Percentiles rank a stretch among this genome's conserved stretches.
These are phyloP conservation scores for Gallinago jamesoni DNA, from an alignment of 2,113 vertebrate species.

Conservation along the genomic window DNA sequence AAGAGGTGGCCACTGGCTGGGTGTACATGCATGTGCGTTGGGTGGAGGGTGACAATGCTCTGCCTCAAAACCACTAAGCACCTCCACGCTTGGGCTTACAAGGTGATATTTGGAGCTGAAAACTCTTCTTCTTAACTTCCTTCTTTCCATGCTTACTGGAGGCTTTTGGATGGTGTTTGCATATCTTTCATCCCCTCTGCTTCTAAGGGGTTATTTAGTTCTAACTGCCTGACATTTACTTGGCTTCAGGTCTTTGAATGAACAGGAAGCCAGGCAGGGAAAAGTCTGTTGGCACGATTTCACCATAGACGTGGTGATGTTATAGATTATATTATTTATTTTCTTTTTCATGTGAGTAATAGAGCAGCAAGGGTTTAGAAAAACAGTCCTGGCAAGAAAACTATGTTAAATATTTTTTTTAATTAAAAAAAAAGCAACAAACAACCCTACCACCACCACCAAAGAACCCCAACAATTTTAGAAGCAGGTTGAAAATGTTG, in stretches of 20 bases:
- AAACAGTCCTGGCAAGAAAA: neutral
- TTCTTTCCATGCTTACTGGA: neutral
- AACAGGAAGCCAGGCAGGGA: neutral
- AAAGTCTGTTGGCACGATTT: neutral
- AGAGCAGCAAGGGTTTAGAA: neutral
- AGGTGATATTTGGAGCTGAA: neutral
- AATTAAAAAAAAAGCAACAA: neutral
- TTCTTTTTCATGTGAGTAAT: neutral
- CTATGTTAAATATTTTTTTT: neutral
- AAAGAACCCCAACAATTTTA: neutral
- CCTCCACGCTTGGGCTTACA: neutral
- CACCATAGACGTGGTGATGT: neutral
- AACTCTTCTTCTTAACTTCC: neutral
- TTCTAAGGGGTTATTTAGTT: neutral
- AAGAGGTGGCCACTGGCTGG: rapidly evolving
- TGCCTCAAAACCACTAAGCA: neutral
- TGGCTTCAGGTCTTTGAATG: neutral
- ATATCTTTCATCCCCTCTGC: neutral
- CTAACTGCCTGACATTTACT: neutral
- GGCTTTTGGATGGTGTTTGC: neutral
- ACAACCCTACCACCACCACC: neutral
- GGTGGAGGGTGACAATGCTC: neutral
- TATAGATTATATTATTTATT: neutral
- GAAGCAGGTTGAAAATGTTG: neutral
- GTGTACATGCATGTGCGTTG: rapidly evolving